Percentiles rank a stretch among this genome's conserved stretches.
These are phyloP conservation scores for Oryzias curvinotus DNA, from an alignment of 2,113 vertebrate species.

Conservation along the genomic window DNA sequence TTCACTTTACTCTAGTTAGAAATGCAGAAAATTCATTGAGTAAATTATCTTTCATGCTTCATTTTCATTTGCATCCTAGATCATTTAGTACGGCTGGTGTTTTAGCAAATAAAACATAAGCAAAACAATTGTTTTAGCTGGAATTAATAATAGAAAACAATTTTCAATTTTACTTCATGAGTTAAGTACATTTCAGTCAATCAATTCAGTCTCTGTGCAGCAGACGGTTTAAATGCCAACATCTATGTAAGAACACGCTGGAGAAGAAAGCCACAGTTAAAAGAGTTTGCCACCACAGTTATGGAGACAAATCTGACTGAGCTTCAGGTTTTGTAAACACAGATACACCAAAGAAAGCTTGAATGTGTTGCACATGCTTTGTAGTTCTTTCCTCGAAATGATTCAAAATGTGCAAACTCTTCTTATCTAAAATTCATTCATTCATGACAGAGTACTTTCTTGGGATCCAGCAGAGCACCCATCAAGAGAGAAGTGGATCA, in stretches of 20 bases:
- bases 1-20: not conserved
- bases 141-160: not conserved
- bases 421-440: not conserved
- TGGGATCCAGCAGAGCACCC: not conserved
- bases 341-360: not conserved
- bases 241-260: not conserved
- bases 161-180: too few relatives aligned
- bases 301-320: too few relatives aligned
- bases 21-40: not conserved
- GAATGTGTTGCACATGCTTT: not conserved
- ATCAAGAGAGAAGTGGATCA: not conserved
- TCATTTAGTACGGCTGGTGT: not conserved
- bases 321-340: not conserved
- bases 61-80: too few relatives aligned
- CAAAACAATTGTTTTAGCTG: not conserved
- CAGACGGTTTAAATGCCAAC: not conserved
- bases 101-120: not conserved
- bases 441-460: not conserved
- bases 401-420: not conserved
- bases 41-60: too few relatives aligned
- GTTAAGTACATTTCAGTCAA: not conserved
- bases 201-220: not conserved
- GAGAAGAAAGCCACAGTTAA: not conserved
- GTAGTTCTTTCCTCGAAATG: not conserved
- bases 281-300: not conserved